Conservation (phyloP, 2,888 invertebrate genomes). For the Hoplodrina ambigua region DNA sequence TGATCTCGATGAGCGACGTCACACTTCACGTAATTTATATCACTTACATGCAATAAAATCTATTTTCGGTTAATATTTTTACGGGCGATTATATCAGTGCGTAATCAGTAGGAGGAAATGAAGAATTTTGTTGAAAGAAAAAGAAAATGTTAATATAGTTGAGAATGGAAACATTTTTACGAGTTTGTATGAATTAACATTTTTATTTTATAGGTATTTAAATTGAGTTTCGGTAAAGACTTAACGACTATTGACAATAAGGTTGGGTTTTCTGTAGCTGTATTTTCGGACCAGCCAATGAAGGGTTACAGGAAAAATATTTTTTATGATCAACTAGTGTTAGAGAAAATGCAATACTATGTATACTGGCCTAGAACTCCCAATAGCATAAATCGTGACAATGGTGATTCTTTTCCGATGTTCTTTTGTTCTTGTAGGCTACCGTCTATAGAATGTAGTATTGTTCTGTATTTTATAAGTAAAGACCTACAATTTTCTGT, state of each 20-base stretch:
- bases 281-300: constrained; percentile 1
- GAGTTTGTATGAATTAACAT: neutral
- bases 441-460: too few species aligned
- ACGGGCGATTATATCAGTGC: constrained; percentile 53
- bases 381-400: too few species aligned
- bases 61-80: constrained; percentile 68
- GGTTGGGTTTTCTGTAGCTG: constrained; percentile 4
- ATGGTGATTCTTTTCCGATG: too few species aligned
- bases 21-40: constrained; percentile 78
- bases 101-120: constrained; percentile 39
- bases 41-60: constrained; percentile 75
- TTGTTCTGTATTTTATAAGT: too few species aligned
- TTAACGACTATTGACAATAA: neutral
- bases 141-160: constrained; percentile 12
- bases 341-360: too few species aligned
- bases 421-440: too few species aligned
- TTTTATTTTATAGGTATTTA: constrained; percentile 9
- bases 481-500: too few species aligned
- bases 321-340: too few species aligned
- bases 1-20: constrained; percentile 79
- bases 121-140: constrained; percentile 19
- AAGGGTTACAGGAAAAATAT: too few species aligned
- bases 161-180: constrained; percentile 18
- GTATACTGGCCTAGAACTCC: too few species aligned
- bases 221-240: neutral